Percentiles rank a stretch among this genome's conserved stretches.
Evolutionary conservation across 2,113 vertebrate species (phyloP).

Genomic region (Oncorhynchus masou): DNA sequence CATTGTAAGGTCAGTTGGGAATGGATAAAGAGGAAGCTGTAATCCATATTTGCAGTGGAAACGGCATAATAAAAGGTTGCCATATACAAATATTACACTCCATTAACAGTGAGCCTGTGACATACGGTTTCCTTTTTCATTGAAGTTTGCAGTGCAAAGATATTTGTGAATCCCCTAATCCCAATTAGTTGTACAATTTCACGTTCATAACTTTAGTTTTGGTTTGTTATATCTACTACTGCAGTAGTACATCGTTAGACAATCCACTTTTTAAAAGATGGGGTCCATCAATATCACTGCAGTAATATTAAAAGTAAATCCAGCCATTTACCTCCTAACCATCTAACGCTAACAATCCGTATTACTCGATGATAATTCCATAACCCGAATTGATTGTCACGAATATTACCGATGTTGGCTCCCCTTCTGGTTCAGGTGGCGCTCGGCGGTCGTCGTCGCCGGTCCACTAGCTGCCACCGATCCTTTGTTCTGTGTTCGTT

Average conservation of each 20-base stretch:
- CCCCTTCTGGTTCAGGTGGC: no score
- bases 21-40: not conserved
- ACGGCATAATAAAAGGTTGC: not conserved
- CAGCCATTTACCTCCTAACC: not conserved
- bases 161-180: not conserved
- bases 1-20: constrained; percentile 3
- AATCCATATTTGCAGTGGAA: constrained; percentile 19
- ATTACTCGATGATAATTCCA: not conserved
- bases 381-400: not conserved
- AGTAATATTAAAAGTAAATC: not conserved
- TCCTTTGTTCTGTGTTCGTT: no score
- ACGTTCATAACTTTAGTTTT: no score
- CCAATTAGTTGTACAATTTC: not conserved
- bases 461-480: no score
- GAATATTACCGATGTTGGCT: no score
- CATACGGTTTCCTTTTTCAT: not conserved
- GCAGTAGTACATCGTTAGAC: no score
- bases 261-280: no score
- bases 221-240: no score
- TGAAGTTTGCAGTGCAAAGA: no score
- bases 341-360: not conserved
- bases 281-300: no score
- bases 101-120: not conserved
- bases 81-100: not conserved
- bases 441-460: no score